A percentile compares a stretch with the other conserved stretches of the same genome.
These are phyloP conservation scores for Trissolcus basalis DNA, from an alignment of 1,140 invertebrate genomes.

Conservation along the genomic window DNA sequence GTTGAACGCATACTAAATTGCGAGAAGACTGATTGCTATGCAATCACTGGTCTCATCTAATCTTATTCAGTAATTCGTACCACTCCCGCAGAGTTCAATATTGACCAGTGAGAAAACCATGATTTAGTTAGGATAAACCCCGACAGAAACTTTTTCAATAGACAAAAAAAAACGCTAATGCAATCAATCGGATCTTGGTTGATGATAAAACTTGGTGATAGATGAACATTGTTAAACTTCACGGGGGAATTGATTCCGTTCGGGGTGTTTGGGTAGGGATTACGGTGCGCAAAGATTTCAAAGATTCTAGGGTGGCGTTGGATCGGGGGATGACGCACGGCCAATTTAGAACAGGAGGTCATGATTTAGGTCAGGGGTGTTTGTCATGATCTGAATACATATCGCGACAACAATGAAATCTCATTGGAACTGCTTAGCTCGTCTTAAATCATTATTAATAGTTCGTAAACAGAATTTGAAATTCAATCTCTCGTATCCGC, in stretches of 20 bases:
- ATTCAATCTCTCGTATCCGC: too few species aligned
- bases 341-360: constrained; percentile 4
- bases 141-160: constrained; percentile 21
- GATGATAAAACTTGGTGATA: constrained; percentile 13
- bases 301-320: neutral
- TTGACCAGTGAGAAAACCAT: constrained; percentile 8
- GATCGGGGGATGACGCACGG: constrained; percentile 4
- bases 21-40: neutral
- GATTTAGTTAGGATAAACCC: constrained; percentile 18
- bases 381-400: constrained; percentile 2
- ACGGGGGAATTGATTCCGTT: constrained; percentile 20
- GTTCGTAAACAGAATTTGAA: too few species aligned
- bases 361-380: neutral
- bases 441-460: too few species aligned
- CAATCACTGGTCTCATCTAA: constrained; percentile 3
- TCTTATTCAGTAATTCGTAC: constrained; percentile 2
- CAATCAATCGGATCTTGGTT: constrained; percentile 14
- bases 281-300: constrained; percentile 1
- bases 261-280: constrained; percentile 13
- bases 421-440: neutral
- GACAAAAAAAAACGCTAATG: constrained; percentile 28
- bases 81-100: neutral
- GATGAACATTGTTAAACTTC: constrained; percentile 18
- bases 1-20: too few species aligned
- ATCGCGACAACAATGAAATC: neutral